These are phyloP conservation scores for Oasisia sp. DNA, from an alignment of 2,888 invertebrate species.

Conservation along the genomic window DNA sequence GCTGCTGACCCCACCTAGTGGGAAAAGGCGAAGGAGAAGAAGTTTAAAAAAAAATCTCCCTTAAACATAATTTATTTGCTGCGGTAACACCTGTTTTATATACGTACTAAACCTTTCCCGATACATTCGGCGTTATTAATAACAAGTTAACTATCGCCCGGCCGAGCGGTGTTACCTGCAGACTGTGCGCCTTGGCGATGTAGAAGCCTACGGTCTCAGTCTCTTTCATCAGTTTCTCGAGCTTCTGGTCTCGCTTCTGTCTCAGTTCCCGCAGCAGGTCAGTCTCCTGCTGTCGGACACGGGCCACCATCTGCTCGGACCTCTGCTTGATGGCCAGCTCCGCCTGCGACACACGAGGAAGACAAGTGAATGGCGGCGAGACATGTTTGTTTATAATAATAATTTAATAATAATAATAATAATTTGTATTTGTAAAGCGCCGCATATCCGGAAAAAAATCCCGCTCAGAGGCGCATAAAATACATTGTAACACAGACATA, in stretches of 20 bases:
- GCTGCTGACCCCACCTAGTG: no score
- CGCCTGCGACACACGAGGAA: slow-evolving; percentile 30
- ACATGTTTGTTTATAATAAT: no score
- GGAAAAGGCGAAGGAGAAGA: no score
- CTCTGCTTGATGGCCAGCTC: slow-evolving; percentile 41
- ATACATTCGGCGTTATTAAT: background rate
- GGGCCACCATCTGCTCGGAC: slow-evolving; percentile 34
- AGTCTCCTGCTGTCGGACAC: slow-evolving; percentile 35
- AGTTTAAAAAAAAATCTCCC: no score
- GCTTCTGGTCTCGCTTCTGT: slow-evolving; percentile 36
- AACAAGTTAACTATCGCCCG: background rate
- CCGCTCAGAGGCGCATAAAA: no score
- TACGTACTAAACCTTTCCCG: background rate
- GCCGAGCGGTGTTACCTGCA: slow-evolving; percentile 8
- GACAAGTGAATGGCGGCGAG: background rate
- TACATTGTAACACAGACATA: no score
- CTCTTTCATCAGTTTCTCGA: slow-evolving; percentile 36
- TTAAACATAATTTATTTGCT: no score
- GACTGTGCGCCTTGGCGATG: slow-evolving; percentile 34
- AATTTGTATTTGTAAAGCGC: no score
- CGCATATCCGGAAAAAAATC: no score
- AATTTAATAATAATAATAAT: no score
- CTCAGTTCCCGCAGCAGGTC: slow-evolving; percentile 38
- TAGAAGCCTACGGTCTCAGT: slow-evolving; percentile 35
- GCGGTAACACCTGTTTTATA: no score